Conservation (phyloP, 2,797 vertebrate species). For the Fratercula arctica region DNA sequence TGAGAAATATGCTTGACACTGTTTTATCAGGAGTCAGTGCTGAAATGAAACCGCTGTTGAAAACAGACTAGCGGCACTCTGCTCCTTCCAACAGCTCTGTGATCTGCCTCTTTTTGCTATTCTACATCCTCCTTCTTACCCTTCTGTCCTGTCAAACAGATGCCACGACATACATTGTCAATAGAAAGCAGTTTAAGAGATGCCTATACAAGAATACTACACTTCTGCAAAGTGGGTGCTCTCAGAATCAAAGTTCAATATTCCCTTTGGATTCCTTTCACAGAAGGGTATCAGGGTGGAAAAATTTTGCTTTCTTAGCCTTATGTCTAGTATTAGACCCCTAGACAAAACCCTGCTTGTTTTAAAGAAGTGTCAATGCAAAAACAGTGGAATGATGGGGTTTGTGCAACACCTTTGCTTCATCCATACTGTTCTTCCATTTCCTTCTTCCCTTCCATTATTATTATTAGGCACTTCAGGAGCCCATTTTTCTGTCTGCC, state of each 20-base stretch:
- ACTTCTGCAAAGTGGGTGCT: background rate
- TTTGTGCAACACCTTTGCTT: background rate
- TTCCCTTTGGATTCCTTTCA: background rate
- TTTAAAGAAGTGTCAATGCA: background rate
- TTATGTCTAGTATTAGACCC: background rate
- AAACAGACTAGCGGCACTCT: background rate
- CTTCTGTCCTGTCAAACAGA: background rate
- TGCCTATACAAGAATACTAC: background rate
- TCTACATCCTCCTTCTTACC: background rate
- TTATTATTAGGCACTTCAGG: background rate
- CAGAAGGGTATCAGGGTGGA: background rate
- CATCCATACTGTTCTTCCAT: background rate
- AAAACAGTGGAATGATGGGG: background rate
- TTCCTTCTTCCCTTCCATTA: background rate
- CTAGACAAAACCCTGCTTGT: background rate
- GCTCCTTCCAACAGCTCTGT: background rate
- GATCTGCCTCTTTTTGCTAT: background rate
- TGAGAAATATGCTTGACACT: background rate
- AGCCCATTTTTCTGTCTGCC: background rate
- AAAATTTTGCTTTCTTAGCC: background rate
- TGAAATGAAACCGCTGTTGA: background rate
- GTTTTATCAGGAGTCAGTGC: background rate
- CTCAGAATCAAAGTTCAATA: background rate
- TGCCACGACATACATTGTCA: background rate
- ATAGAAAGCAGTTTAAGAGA: background rate